Percentiles rank a stretch among this genome's conserved stretches.
Conservation (phyloP, 2,797 vertebrate genomes). For the Falco berigora region DNA sequence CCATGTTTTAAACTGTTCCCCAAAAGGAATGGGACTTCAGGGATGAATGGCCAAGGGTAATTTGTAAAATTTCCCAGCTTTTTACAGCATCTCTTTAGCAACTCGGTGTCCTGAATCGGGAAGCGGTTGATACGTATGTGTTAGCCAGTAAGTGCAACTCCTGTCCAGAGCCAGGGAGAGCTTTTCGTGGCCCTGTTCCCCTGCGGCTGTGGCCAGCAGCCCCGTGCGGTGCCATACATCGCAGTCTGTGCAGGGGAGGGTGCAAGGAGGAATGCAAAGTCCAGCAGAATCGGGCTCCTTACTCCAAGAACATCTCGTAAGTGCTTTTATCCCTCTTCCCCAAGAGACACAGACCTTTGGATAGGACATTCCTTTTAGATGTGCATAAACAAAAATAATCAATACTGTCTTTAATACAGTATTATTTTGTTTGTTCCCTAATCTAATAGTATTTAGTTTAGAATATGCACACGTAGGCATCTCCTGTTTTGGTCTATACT, state of each 20-base stretch:
- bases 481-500: not conserved
- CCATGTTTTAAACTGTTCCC: not conserved
- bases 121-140: not conserved
- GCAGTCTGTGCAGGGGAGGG: not conserved
- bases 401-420: not conserved
- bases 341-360: not conserved
- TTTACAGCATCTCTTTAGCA: not conserved
- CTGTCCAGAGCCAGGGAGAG: not conserved
- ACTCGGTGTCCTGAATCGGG: not conserved
- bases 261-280: not conserved
- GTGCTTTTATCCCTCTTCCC: not conserved
- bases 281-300: not conserved
- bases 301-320: not conserved
- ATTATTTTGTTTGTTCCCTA: not conserved
- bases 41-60: not conserved
- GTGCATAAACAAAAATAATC: not conserved
- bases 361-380: not conserved
- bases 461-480: not conserved
- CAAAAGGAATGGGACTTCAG: not conserved
- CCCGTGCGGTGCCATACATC: rapidly evolving
- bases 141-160: not conserved
- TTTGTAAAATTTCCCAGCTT: not conserved
- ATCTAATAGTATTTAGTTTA: not conserved
- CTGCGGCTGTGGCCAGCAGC: not conserved
- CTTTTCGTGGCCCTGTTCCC: not conserved